phyloP scores from a whole-genome alignment of 2,888 invertebrate genomes.

The Lucinisca nassula region DNA sequence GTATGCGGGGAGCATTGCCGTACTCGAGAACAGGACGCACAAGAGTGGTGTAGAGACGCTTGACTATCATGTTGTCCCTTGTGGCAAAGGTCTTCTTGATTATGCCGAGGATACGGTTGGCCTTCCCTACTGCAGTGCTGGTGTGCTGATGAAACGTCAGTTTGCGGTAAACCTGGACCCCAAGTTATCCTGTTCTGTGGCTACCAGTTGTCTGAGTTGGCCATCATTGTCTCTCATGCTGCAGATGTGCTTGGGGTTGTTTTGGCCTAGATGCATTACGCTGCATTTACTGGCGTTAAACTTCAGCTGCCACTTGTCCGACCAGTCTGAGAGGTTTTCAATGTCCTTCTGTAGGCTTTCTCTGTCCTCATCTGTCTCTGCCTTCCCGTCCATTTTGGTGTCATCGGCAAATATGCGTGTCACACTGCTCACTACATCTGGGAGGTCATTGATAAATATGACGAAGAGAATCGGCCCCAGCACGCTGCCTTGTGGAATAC shows the following conservation, averaged over 20 bases:
- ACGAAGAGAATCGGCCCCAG: slow-evolving; percentile 30
- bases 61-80: background rate
- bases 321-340: background rate
- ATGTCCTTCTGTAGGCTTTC: slow-evolving; percentile 17
- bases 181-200: background rate
- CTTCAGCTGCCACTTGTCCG: slow-evolving; percentile 19
- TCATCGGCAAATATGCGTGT: slow-evolving; percentile 22
- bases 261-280: background rate
- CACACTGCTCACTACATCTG: background rate
- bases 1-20: background rate
- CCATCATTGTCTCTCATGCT: background rate
- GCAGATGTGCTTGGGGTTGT: background rate
- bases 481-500: slow-evolving; percentile 21
- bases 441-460: slow-evolving; percentile 33
- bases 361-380: background rate
- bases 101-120: slow-evolving; percentile 9
- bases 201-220: background rate
- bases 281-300: slow-evolving; percentile 35
- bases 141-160: slow-evolving; percentile 14
- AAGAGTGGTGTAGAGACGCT: background rate
- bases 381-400: slow-evolving; percentile 10
- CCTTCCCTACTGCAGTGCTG: slow-evolving; percentile 1
- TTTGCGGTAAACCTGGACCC: background rate
- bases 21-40: background rate
- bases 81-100: slow-evolving; percentile 1